Base-by-base conservation (phyloP, 2,113 vertebrate genomes). In the Corvus hawaiiensis region DNA sequence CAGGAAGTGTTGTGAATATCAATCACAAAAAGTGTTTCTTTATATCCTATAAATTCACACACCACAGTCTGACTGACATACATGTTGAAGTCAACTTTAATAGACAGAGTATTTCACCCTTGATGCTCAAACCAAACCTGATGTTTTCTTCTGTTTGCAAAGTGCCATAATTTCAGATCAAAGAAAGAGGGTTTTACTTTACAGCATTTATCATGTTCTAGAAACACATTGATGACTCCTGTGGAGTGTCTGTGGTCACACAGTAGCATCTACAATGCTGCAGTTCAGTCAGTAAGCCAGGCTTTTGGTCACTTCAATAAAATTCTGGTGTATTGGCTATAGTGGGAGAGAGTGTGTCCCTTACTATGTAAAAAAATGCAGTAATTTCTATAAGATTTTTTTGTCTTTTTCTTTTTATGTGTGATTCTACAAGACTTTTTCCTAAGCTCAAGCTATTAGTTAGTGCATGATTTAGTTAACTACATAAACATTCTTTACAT, bases 281-380 rank as follows among this genome's bases (percentile, higher is more conserved):
- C 33, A 56, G 11, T 33, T 13, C 6, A 84, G 13, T 64, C 44
- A 4, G 26, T 33, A 48, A 68, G 37, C n/a, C 13, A 64, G 52
- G 11, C 2, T 64, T 84, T 73, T 20, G 9, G 5, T 41, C 21
- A 49, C 5, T 44, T 92, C 5, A 52, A 3, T 7, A 63, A 41
- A 72, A 68, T 52, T 75, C 26, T 64, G 4, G 1, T 89, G 81
- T 73, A 18, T 61, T 85, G 2, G 1, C 2, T 35, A 6, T 10
- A 37, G 6, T 18, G 6, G 6, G 5, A 79, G 15, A 78, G 3
- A 72, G 1, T 3, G 1, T 54, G 10, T 10, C 27, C 4, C 13
- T 51, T 23, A n/a, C 4, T 58, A 12, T 3, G 11, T 61, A 39
- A 75, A 76, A 20, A 84, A 15, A 33, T 28, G 1, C 6, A 84